A percentile compares a stretch with the other conserved stretches of the same genome.
phyloP scores from a whole-genome alignment of 2,113 vertebrate genomes.

The Taxidea taxus region DNA sequence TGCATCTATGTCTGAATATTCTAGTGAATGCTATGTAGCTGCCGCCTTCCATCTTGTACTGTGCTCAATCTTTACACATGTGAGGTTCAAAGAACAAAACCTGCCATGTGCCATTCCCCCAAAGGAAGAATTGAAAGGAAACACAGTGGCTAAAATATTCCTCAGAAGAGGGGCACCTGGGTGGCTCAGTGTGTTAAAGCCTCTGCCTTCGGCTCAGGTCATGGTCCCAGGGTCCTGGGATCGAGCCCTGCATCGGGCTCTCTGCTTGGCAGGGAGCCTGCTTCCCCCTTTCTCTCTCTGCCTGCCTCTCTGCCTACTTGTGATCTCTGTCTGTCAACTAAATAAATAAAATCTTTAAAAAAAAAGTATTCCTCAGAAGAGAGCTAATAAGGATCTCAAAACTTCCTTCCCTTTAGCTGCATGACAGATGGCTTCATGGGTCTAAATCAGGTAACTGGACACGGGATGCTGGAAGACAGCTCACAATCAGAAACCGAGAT shows the following conservation, averaged over 20 bases:
- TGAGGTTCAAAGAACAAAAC: background rate
- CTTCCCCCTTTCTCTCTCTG: too few species aligned
- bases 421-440: background rate
- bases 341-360: too few species aligned
- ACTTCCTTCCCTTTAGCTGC: background rate
- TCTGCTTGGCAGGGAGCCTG: too few species aligned
- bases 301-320: too few species aligned
- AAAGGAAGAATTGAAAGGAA: background rate
- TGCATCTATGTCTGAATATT: background rate
- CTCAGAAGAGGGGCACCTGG: background rate
- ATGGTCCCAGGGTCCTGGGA: too few species aligned
- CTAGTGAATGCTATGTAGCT: background rate
- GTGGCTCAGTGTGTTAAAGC: too few species aligned
- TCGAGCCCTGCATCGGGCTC: too few species aligned
- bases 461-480: background rate
- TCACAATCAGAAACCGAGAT: background rate
- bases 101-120: rapidly evolving
- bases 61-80: background rate
- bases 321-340: too few species aligned
- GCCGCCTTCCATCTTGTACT: background rate
- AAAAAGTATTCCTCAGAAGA: background rate
- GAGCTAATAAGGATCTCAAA: background rate
- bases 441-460: background rate
- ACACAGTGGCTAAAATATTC: background rate
- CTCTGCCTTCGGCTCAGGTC: too few species aligned